Percentiles rank a stretch among this genome's conserved stretches.
Conservation (phyloP, 2,888 invertebrate genomes). For the Erpobdella octoculata region DNA sequence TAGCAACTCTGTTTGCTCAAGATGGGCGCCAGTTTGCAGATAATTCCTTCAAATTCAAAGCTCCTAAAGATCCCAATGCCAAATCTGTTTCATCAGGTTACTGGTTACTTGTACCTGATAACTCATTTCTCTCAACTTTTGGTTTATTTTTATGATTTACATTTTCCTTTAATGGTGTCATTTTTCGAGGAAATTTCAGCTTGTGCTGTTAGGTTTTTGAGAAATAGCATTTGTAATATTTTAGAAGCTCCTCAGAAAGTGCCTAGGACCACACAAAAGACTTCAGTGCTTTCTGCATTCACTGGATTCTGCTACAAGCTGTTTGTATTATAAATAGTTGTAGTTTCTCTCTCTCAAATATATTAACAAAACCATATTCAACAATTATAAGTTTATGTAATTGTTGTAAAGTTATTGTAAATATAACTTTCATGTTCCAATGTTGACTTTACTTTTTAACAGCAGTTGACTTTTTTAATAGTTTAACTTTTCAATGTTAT, state of each 20-base stretch:
- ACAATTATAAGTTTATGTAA: no score
- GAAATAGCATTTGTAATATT: not conserved
- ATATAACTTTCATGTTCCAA: not conserved
- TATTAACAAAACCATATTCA: no score
- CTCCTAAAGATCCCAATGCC: conserved; percentile 50
- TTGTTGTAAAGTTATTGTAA: not conserved
- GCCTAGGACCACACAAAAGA: conserved; percentile 33
- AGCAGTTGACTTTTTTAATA: no score
- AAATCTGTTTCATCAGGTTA: not conserved
- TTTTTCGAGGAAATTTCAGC: no score
- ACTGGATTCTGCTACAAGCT: conserved; percentile 48
- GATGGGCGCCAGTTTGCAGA: conserved; percentile 46
- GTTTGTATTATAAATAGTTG: conserved; percentile 40
- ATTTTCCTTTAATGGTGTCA: no score
- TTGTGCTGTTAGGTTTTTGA: not conserved
- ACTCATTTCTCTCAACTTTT: not conserved
- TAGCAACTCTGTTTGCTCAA: conserved; percentile 47
- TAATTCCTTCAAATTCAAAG: conserved; percentile 49
- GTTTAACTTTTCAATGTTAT: no score
- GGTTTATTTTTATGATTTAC: not conserved
- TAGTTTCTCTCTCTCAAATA: not conserved
- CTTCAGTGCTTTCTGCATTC: conserved; percentile 42
- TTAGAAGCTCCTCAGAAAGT: not conserved
- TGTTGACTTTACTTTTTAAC: no score
- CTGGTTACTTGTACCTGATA: not conserved